phyloP scores from a whole-genome alignment of 2,888 invertebrate species.

The Bedellia somnulentella region DNA sequence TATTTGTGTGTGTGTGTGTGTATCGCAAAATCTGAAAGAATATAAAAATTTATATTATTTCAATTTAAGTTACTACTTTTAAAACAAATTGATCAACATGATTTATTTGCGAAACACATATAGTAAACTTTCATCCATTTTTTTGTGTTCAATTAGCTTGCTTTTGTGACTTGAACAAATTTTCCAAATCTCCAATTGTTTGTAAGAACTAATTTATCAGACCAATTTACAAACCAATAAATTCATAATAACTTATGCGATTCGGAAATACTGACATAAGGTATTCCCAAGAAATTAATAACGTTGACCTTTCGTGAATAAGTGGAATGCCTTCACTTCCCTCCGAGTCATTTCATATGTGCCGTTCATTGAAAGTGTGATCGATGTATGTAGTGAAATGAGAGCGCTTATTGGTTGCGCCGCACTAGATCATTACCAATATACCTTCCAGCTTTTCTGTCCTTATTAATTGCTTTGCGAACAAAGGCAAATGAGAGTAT shows the following conservation, averaged over 20 bases:
- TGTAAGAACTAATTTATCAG: no score
- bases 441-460: conserved; percentile 48
- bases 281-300: neutral
- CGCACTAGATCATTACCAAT: conserved; percentile 50
- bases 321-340: conserved; percentile 10
- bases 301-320: conserved; percentile 10
- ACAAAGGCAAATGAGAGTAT: conserved; percentile 60
- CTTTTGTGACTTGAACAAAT: no score
- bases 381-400: conserved; percentile 28
- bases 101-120: no score
- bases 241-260: neutral
- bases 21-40: no score
- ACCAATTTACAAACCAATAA: no score
- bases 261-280: neutral
- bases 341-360: conserved; percentile 21
- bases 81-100: no score
- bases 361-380: conserved; percentile 34
- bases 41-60: no score
- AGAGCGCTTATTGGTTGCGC: conserved; percentile 24
- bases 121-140: no score
- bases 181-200: no score
- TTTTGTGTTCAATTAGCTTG: no score
- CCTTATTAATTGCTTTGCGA: conserved; percentile 56
- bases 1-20: no score
- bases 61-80: no score